phyloP scores from a whole-genome alignment of 53 echinoderm and acorn worm species.

The Paelopatides confundens region DNA sequence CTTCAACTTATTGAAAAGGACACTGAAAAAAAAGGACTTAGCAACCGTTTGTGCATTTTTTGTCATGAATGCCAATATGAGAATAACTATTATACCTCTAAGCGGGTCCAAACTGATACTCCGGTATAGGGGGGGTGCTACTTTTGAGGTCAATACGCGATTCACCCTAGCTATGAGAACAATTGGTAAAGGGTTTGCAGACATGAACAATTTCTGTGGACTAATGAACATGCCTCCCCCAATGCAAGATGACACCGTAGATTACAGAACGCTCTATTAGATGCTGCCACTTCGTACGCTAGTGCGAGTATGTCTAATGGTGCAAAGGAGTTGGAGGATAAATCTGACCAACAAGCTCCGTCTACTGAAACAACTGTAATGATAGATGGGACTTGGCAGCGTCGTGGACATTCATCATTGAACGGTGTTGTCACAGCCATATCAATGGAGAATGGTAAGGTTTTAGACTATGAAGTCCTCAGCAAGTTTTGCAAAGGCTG shows the following conservation, averaged over 20 bases:
- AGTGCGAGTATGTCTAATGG: background rate
- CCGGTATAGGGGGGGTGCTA: background rate
- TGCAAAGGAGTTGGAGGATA: background rate
- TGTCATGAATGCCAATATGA: background rate
- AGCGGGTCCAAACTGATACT: no score
- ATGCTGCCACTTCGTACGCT: background rate
- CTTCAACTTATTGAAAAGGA: slow-evolving; percentile 8
- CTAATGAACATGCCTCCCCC: background rate
- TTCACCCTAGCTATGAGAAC: slow-evolving; percentile 16
- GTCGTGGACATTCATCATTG: background rate
- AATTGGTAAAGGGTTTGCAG: slow-evolving; percentile 33
- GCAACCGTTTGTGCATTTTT: background rate
- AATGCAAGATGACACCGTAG: no score
- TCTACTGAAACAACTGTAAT: background rate
- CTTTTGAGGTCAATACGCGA: slow-evolving; percentile 34
- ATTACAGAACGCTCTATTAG: background rate
- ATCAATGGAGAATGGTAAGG: slow-evolving; percentile 18
- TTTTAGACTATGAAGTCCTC: no score
- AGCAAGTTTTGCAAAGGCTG: slow-evolving; percentile 15
- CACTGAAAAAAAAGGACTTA: slow-evolving; percentile 11
- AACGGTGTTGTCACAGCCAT: background rate
- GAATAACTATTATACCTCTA: background rate
- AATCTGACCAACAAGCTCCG: background rate
- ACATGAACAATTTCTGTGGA: slow-evolving; percentile 30
- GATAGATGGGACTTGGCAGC: background rate